Percentiles rank a stretch among this genome's conserved stretches.
Conservation (phyloP, 2,797 vertebrate genomes). For the Hippopotamyrus pictus region DNA sequence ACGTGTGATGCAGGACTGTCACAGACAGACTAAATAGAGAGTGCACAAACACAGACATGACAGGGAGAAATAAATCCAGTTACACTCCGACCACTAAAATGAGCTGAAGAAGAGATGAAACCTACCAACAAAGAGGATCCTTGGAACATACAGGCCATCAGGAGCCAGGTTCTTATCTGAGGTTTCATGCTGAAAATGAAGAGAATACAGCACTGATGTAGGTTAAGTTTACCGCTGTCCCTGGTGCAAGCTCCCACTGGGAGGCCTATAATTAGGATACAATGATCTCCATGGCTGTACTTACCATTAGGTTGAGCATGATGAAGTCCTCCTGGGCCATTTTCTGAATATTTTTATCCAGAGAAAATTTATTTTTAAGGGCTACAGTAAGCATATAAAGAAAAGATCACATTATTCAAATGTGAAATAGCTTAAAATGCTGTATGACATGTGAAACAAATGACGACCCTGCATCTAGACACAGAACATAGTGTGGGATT, state of each 20-base stretch:
- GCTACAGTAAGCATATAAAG: slow-evolving; percentile 34
- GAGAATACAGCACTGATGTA: neutral
- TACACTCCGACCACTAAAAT: neutral
- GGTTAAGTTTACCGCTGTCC: neutral
- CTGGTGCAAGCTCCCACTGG: no score
- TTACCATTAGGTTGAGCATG: slow-evolving; percentile 60
- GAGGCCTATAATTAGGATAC: neutral
- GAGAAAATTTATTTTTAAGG: slow-evolving; percentile 55
- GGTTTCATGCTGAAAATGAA: slow-evolving; percentile 66
- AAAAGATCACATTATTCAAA: neutral
- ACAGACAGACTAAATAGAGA: neutral
- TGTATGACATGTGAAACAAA: neutral
- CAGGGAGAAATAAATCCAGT: neutral
- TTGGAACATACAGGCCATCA: slow-evolving; percentile 78
- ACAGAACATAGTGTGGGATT: neutral
- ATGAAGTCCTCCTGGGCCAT: slow-evolving; percentile 61
- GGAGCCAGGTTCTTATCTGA: slow-evolving; percentile 70
- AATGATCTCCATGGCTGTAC: neutral
- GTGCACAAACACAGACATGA: neutral
- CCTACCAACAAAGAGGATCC: slow-evolving; percentile 83
- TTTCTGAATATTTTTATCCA: slow-evolving; percentile 49
- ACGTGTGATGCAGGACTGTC: neutral
- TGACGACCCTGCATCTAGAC: neutral
- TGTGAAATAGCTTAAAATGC: neutral
- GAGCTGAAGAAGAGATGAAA: slow-evolving; percentile 3